A percentile compares a stretch with the other conserved stretches of the same genome.
Conservation (phyloP, 1,140 invertebrate species). For the Drosophila melanica region DNA sequence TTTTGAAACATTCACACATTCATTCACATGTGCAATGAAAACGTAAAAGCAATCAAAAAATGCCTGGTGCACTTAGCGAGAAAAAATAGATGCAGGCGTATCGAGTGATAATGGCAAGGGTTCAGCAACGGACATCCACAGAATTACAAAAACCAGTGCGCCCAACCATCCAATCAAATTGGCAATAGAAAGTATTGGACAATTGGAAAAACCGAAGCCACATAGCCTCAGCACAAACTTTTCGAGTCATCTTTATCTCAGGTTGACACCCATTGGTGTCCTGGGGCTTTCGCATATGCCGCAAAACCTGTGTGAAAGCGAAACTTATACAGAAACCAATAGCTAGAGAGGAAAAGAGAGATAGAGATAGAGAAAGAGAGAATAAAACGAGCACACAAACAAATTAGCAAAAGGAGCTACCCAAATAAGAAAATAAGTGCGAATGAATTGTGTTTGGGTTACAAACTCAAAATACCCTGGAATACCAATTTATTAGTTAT, state of each 20-base stretch:
- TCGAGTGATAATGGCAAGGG: conserved; percentile 63
- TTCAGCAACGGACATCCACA: conserved; percentile 1
- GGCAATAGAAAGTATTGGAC: conserved; percentile 48
- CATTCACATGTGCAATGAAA: conserved; percentile 74
- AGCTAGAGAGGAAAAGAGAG: conserved; percentile 5
- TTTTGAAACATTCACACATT: conserved; percentile 37
- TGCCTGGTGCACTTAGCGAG: conserved; percentile 45
- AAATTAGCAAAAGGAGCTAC: conserved; percentile 78
- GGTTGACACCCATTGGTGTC: conserved; percentile 70
- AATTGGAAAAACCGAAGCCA: conserved; percentile 58
- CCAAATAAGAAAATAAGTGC: conserved; percentile 56
- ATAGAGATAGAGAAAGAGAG: not conserved
- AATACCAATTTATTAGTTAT: not conserved
- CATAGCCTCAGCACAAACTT: conserved; percentile 54
- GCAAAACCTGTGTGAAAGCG: conserved; percentile 54
- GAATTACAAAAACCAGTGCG: not conserved
- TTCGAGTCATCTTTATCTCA: conserved; percentile 44
- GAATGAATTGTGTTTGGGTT: not conserved
- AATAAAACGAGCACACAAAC: conserved; percentile 63
- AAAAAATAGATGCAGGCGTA: conserved; percentile 4
- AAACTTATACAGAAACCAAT: conserved; percentile 42
- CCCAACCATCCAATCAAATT: conserved; percentile 5
- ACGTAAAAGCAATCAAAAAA: conserved; percentile 80
- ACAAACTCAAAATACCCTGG: conserved; percentile 6
- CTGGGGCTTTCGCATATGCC: conserved; percentile 57